Evolutionary conservation across 2,113 vertebrate species (phyloP).

Genomic region (Emydocephalus ijimae): DNA sequence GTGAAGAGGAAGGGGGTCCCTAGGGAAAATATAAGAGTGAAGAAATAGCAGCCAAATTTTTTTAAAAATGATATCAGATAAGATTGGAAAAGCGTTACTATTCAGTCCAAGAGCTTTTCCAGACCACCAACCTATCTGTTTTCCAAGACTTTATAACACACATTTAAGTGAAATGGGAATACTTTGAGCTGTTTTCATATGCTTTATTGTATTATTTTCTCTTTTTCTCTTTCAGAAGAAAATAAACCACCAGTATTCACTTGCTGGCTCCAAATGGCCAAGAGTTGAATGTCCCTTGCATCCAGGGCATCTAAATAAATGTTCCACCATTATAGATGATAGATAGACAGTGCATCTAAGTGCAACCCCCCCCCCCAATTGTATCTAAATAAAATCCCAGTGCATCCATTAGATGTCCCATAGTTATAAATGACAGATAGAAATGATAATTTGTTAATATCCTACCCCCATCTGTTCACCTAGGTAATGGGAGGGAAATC

Average conservation of each 20-base stretch:
- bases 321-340: neutral
- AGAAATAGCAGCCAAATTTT: neutral
- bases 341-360: neutral
- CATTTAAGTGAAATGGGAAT: neutral
- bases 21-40: neutral
- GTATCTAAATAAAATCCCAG: neutral
- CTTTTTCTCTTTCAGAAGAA: neutral
- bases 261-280: neutral
- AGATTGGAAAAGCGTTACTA: neutral
- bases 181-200: neutral
- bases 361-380: neutral
- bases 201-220: neutral
- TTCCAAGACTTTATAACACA: neutral
- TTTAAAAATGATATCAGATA: neutral
- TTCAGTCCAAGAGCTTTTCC: neutral
- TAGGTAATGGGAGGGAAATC: neutral
- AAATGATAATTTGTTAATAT: neutral
- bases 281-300: neutral
- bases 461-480: neutral
- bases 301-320: neutral
- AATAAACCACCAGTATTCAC: neutral
- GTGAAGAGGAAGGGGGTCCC: neutral
- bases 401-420: neutral
- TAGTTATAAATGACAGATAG: neutral
- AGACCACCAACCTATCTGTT: neutral